Evolutionary conservation across 2,888 invertebrate species (phyloP).

Genomic region (Melipona beecheii): DNA sequence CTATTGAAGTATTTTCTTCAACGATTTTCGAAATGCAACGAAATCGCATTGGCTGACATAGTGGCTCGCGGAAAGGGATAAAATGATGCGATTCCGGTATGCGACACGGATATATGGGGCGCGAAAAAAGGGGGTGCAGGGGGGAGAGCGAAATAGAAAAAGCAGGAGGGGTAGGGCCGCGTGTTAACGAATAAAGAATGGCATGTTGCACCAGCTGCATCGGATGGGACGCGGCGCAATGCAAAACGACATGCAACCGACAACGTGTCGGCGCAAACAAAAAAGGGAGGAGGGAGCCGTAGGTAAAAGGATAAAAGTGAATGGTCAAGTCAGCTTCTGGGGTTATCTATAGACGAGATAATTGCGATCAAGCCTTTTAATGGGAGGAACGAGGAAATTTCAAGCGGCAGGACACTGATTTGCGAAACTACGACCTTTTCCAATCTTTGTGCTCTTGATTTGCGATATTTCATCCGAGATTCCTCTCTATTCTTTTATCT

Average conservation of each 20-base stretch:
- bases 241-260: constrained; percentile 59
- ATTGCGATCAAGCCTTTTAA: constrained; percentile 42
- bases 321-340: constrained; percentile 41
- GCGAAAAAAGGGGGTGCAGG: neutral
- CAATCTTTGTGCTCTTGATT: neutral
- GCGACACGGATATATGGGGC: neutral
- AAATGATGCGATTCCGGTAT: constrained; percentile 43
- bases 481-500: no score
- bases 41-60: constrained; percentile 6
- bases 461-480: neutral
- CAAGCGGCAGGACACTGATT: neutral
- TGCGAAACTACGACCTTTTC: neutral
- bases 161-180: constrained; percentile 44
- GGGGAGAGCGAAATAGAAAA: no score
- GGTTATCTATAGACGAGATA: constrained; percentile 34
- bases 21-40: constrained; percentile 9
- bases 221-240: constrained; percentile 59
- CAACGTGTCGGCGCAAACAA: constrained; percentile 37
- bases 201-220: constrained; percentile 66
- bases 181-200: constrained; percentile 70
- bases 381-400: constrained; percentile 14
- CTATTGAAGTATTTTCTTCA: neutral
- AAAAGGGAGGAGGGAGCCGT: constrained; percentile 33
- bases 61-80: neutral
- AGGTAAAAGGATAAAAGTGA: constrained; percentile 39